Base-by-base conservation (phyloP, 2,888 invertebrate species). In the Catotricha subobsoleta region DNA sequence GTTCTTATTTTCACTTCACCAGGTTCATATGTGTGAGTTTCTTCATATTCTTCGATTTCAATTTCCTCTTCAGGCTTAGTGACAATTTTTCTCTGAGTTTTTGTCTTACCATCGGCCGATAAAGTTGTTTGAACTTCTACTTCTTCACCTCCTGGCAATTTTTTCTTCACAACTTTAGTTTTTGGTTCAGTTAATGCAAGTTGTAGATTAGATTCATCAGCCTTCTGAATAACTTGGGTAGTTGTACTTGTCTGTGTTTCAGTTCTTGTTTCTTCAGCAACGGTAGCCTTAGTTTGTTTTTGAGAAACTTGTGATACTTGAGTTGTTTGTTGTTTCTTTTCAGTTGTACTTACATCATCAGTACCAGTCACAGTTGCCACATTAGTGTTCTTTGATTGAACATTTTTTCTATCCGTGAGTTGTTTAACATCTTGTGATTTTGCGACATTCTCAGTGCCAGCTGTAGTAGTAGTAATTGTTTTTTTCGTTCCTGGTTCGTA, bases 31-130 rank as follows among this genome's bases (percentile, higher is more conserved):
- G 25, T 19, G n/a, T 40, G 25, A 16, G 36, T 41, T 21, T 35
- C 35, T 34, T 43, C 41, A 41, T 38, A 39, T 20, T 43, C 43
- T 12, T 57, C 51, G 41, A 62, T 61, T 43, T 57, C 54, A 44
- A 58, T 58, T 33, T 61, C 61, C 49, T 62, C 61, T 3, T 61
- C 59, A 23, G 62, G 43, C 12, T 31, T 61, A 42, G 61, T 62
- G 3, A 62, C 59, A 41, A 21, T 33, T 7, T 23, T 23, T 10
- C 34, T 23, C 4, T 18, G 30, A 21, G 36, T 36, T 31, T 43
- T 43, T 23, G 56, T 56, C 50, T 56, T 56, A 46, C 58, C 61
- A 40, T 57, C 56, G 42, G 58, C 57, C 51, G 59, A 44, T 28
- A 55, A 46, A 9, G 62, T 62, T 9, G 54, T 55, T 43, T 58